These are phyloP conservation scores for Ophion ellenae DNA, from an alignment of 2,888 invertebrate genomes.

Conservation along the genomic window DNA sequence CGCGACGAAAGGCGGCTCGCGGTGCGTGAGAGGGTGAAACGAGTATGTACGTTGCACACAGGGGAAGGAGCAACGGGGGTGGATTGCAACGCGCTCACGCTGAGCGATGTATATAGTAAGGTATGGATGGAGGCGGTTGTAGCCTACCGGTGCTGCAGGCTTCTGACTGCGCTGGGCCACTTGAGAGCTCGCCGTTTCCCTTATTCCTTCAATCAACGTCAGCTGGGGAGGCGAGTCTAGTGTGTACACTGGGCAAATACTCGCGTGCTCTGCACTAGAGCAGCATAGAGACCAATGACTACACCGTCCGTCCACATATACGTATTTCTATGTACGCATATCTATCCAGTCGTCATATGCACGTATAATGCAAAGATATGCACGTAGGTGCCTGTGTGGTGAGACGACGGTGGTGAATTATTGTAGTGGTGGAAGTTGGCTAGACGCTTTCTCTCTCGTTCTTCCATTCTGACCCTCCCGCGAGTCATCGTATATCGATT, in stretches of 20 bases:
- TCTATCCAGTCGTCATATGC: conserved; percentile 22
- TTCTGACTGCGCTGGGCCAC: conserved; percentile 70
- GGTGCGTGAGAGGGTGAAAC: conserved; percentile 60
- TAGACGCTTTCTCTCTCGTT: conserved; percentile 65
- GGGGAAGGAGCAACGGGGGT: neutral
- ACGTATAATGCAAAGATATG: conserved; percentile 20
- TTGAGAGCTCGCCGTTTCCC: conserved; percentile 82
- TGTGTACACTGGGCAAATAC: conserved; percentile 83
- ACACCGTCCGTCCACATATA: conserved; percentile 77
- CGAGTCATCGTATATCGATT: conserved; percentile 65
- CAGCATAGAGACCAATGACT: conserved; percentile 82
- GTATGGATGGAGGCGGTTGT: conserved; percentile 46
- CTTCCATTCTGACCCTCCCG: conserved; percentile 46
- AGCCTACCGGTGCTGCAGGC: conserved; percentile 47
- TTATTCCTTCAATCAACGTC: conserved; percentile 84
- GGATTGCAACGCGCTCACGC: conserved; percentile 52
- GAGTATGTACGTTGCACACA: conserved; percentile 61
- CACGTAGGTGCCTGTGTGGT: conserved; percentile 12
- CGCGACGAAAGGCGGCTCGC: conserved; percentile 55
- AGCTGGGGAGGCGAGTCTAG: conserved; percentile 83
- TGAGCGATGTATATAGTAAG: conserved; percentile 42
- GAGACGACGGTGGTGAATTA: conserved; percentile 54
- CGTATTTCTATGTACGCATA: conserved; percentile 47
- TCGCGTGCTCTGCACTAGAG: conserved; percentile 79
- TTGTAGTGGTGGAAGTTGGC: conserved; percentile 59